Evolutionary conservation across 2,888 invertebrate species (phyloP).

Genomic region (Hemithea aestivaria): DNA sequence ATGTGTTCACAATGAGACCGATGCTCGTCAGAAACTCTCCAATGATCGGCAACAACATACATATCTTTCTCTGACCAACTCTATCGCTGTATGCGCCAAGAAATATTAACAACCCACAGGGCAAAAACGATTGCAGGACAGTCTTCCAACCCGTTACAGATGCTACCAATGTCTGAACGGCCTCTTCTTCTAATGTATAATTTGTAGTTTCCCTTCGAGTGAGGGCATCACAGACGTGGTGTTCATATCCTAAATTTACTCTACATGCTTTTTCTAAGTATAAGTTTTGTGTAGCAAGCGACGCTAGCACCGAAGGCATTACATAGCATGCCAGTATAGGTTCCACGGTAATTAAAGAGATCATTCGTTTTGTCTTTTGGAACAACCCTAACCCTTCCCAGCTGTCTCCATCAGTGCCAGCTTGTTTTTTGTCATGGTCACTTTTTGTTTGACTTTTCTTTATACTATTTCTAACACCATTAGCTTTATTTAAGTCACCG

Average conservation of each 20-base stretch:
- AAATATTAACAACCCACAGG: constrained; percentile 88
- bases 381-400: constrained; percentile 74
- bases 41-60: constrained; percentile 89
- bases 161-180: constrained; percentile 86
- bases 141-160: constrained; percentile 93
- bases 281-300: constrained; percentile 89
- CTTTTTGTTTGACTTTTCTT: constrained; percentile 48
- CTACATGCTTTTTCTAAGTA: constrained; percentile 92
- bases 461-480: constrained; percentile 55
- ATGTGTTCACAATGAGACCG: constrained; percentile 88
- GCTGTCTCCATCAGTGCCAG: constrained; percentile 42
- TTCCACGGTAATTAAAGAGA: constrained; percentile 85
- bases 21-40: constrained; percentile 89
- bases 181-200: constrained; percentile 78
- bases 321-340: constrained; percentile 87
- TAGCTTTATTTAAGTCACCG: constrained; percentile 59
- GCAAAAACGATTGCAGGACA: constrained; percentile 88
- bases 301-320: constrained; percentile 82
- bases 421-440: constrained; percentile 34
- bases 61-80: constrained; percentile 85
- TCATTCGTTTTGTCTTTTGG: constrained; percentile 78
- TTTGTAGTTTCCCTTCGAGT: constrained; percentile 85
- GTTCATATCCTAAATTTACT: constrained; percentile 86
- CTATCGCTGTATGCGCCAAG: constrained; percentile 89
- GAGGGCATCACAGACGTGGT: constrained; percentile 87